These are phyloP conservation scores for Lindbergichthys nudifrons DNA, from an alignment of 2,797 vertebrate species.

Conservation along the genomic window DNA sequence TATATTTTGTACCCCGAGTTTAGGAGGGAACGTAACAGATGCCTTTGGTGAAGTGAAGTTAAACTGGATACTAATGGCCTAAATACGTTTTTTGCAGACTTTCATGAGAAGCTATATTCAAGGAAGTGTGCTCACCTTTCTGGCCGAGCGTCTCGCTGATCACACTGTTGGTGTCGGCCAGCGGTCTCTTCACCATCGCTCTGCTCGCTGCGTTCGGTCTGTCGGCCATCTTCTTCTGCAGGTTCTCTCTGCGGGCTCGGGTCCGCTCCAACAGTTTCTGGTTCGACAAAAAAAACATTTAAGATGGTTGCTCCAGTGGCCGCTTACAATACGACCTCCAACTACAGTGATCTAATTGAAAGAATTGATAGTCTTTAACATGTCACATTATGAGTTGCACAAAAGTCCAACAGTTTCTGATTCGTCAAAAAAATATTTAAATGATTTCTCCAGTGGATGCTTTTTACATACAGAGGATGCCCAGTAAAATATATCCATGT, in stretches of 20 bases:
- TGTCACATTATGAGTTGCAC: neutral
- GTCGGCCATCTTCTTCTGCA: slow-evolving; percentile 95
- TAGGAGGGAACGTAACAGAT: no score
- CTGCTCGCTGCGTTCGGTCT: slow-evolving; percentile 84
- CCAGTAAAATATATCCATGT: neutral
- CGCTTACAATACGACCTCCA: neutral
- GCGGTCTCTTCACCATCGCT: slow-evolving; percentile 87
- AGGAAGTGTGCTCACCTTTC: slow-evolving; percentile 83
- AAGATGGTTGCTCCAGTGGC: neutral
- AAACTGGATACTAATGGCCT: no score
- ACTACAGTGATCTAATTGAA: no score
- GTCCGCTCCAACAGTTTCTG: slow-evolving; percentile 97
- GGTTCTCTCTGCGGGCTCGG: slow-evolving; percentile 94
- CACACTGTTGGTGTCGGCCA: slow-evolving; percentile 87
- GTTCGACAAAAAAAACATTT: neutral
- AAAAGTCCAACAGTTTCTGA: neutral
- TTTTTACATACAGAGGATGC: neutral
- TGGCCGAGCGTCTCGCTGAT: slow-evolving; percentile 67
- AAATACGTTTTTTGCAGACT: no score
- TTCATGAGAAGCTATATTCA: neutral
- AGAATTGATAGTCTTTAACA: no score
- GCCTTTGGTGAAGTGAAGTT: no score
- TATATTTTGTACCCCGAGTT: no score
- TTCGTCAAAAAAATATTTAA: no score
- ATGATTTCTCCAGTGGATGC: no score